Conservation (phyloP, 2,797 vertebrate genomes). For the Percopsis omiscomaycus region DNA sequence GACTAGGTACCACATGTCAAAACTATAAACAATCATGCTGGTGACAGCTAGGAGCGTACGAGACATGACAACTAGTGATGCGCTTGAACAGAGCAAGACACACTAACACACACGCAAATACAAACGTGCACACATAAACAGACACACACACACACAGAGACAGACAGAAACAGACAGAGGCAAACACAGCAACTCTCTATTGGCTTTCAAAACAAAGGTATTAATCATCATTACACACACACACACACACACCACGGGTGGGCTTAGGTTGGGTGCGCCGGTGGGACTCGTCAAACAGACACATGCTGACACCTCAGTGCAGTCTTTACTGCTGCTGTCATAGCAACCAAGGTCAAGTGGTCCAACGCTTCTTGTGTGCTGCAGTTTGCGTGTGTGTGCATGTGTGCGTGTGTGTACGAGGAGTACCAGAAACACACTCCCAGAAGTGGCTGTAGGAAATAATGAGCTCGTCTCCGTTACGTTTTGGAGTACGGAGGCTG, state of each 20-base stretch:
- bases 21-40: slow-evolving; percentile 59
- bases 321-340: slow-evolving; percentile 69
- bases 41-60: slow-evolving; percentile 50
- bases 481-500: slow-evolving; percentile 41
- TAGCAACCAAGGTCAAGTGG: slow-evolving; percentile 79
- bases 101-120: slow-evolving; percentile 14
- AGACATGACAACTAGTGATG: slow-evolving; percentile 44
- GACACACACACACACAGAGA: not conserved
- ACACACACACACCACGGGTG: slow-evolving; percentile 42
- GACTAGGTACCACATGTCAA: slow-evolving; percentile 59
- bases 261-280: slow-evolving; percentile 53
- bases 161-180: slow-evolving; percentile 25
- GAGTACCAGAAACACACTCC: slow-evolving; percentile 45
- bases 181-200: slow-evolving; percentile 56
- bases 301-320: slow-evolving; percentile 62
- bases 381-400: slow-evolving; percentile 6
- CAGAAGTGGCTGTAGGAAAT: slow-evolving; percentile 49
- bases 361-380: slow-evolving; percentile 36
- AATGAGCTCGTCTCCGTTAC: slow-evolving; percentile 70
- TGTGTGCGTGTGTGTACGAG: slow-evolving; percentile 13
- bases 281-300: slow-evolving; percentile 71
- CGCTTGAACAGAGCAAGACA: slow-evolving; percentile 38
- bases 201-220: slow-evolving; percentile 79
- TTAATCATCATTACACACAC: slow-evolving; percentile 77
- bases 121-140: not conserved